Base-by-base conservation (phyloP, 2,888 invertebrate genomes). In the Malthinus seriepunctatus region DNA sequence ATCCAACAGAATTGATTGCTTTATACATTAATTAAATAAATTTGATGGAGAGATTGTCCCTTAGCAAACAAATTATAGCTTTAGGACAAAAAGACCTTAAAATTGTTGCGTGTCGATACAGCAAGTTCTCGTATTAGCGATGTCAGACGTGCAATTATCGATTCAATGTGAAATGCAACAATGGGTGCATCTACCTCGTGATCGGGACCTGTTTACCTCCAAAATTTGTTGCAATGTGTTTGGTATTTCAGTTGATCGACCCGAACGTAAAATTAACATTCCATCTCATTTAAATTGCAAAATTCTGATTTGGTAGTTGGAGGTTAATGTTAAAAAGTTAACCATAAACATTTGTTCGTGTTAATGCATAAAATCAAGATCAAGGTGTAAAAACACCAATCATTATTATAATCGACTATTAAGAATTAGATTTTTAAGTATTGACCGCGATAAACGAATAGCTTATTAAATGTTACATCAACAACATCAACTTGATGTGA, bases 141-240 rank as follows among this genome's bases (percentile, higher is more conserved):
- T 56, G 56, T 56, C 60, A 52, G 62, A 62, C 62, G 57, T 62
- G 49, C 62, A 64, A 64, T 62, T 61, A 64, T 62, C 56, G 53
- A 56, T 62, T 59, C 54, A 64, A 62, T 58, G 56, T 57, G 60
- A 64, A 62, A 53, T 58, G 50, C 58, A 58, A 53, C 50, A 56
- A 50, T 46, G 56, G 46, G 56, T 56, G 60, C 60, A 63, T 60
- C 53, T 52, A 63, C 60, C 60, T 51, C 51, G 37, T 42, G 39
- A 35, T 15, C 55, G 34, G 49, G 55, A 60, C 60, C 51, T 51
- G 60, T 59, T 59, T 60, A 51, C 51, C 51, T 55, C 55, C 44
- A 55, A 59, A 51, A 55, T 57, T 48, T 54, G 50, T 39, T 46
- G 51, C 47, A 51, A 14, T 32, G 44, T 48, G 48, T 51, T 54